phyloP scores from a whole-genome alignment of 2,113 vertebrate genomes.

The Callipepla californica region DNA sequence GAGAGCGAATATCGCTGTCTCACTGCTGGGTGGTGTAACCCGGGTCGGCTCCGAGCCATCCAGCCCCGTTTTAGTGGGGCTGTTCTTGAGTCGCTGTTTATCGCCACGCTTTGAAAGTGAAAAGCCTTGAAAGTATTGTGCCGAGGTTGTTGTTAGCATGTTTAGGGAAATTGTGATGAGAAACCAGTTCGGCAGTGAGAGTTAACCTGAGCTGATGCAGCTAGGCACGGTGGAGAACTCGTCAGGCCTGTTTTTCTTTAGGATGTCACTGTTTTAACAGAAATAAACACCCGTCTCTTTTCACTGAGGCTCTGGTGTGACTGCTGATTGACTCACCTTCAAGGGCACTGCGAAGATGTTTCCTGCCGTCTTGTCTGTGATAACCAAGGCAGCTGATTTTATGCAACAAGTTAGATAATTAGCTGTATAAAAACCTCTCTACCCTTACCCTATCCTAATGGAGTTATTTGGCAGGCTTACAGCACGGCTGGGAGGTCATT shows the following conservation, averaged over 20 bases:
- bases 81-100: neutral
- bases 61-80: neutral
- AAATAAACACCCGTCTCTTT: neutral
- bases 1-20: neutral
- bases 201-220: neutral
- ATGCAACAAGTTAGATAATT: neutral
- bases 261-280: neutral
- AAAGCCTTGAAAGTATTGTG: neutral
- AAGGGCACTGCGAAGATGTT: neutral
- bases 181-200: slow-evolving; percentile 52
- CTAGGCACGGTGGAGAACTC: neutral
- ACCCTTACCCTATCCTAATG: neutral
- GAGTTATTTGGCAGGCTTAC: slow-evolving; percentile 35
- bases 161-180: slow-evolving; percentile 28
- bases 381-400: fast-evolving
- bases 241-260: slow-evolving; percentile 39
- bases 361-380: neutral
- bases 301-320: neutral
- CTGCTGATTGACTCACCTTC: neutral
- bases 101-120: neutral
- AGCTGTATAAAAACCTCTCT: neutral
- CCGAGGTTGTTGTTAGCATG: neutral
- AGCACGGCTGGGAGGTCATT: neutral
- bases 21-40: neutral
- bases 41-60: too few relatives aligned